Percentiles rank a stretch among this genome's conserved stretches.
These are phyloP conservation scores for Alosa alosa DNA, from an alignment of 2,113 vertebrate genomes.

Conservation along the genomic window DNA sequence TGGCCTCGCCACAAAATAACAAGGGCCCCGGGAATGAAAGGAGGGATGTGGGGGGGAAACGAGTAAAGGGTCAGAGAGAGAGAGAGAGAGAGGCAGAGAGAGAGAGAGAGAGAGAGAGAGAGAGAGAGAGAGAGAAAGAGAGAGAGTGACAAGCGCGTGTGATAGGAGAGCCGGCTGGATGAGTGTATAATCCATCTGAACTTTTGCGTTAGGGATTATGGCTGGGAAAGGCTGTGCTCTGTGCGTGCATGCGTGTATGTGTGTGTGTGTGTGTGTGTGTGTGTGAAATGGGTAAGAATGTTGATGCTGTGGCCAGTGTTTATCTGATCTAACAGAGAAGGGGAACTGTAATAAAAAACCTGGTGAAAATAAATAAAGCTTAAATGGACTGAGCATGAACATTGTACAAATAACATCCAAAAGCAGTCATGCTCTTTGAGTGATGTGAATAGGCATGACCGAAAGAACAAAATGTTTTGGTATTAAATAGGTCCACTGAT, in stretches of 20 bases:
- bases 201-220: conserved; percentile 36
- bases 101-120: conserved; percentile 12
- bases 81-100: neutral
- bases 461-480: neutral
- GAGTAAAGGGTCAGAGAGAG: neutral
- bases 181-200: conserved; percentile 24
- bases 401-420: neutral
- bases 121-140: conserved; percentile 26
- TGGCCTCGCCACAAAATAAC: neutral
- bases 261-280: neutral
- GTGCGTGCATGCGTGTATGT: conserved; percentile 19
- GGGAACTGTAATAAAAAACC: neutral
- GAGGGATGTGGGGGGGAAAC: neutral
- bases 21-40: conserved; percentile 7
- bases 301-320: conserved; percentile 4
- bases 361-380: conserved; percentile 1
- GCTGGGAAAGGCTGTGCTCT: conserved; percentile 29
- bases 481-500: neutral
- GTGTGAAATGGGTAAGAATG: neutral
- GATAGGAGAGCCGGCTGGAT: conserved; percentile 5
- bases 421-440: neutral
- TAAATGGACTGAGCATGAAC: neutral
- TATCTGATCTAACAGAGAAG: neutral
- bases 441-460: neutral
- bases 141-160: neutral